Conservation (phyloP, 2,113 vertebrate species). For the Falcunculus frontatus region DNA sequence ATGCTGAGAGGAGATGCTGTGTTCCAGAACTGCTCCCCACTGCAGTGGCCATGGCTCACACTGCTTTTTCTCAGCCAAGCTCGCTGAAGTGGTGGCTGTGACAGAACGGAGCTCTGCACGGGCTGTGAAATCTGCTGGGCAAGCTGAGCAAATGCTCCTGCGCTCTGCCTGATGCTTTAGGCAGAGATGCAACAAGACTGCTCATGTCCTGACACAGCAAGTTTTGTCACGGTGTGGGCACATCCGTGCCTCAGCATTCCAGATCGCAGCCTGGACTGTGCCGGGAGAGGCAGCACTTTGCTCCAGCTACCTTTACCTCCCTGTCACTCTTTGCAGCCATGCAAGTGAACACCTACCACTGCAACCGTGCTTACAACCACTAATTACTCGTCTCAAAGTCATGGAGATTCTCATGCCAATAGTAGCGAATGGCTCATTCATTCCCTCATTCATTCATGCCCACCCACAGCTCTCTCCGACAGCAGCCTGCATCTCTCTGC, state of each 20-base stretch:
- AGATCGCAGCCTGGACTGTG: not conserved
- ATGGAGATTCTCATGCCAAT: not conserved
- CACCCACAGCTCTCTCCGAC: not conserved
- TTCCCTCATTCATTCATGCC: not conserved
- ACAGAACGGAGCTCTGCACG: not conserved
- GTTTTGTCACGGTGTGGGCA: not conserved
- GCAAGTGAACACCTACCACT: not conserved
- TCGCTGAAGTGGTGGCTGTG: not conserved
- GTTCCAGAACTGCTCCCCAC: not conserved
- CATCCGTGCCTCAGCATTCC: not conserved
- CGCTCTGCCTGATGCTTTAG: not conserved
- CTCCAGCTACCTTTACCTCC: not conserved
- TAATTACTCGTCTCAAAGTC: not conserved
- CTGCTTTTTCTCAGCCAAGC: not conserved
- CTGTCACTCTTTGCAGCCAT: not conserved
- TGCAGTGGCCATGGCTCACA: not conserved
- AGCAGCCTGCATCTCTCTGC: conserved; percentile 12
- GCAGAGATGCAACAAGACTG: not conserved
- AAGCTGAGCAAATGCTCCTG: not conserved
- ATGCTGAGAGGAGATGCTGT: not conserved
- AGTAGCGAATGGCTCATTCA: not conserved
- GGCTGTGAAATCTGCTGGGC: not conserved
- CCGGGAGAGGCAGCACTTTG: not conserved
- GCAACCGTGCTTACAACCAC: not conserved
- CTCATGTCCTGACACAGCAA: not conserved